Conservation (phyloP, 2,797 vertebrate genomes). For the Semotilus atromaculatus region DNA sequence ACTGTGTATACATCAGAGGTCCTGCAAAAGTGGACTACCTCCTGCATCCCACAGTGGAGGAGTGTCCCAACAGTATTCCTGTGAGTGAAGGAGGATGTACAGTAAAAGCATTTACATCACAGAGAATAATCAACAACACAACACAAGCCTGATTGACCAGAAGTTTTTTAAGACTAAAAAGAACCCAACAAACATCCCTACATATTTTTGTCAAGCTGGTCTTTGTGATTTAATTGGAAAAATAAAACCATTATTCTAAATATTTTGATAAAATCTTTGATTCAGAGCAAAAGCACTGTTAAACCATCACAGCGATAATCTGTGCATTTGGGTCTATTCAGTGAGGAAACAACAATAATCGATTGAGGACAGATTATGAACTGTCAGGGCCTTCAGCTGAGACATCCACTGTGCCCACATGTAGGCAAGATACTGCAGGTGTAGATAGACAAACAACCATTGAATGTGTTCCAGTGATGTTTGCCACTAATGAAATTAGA, state of each 20-base stretch:
- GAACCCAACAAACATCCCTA: background rate
- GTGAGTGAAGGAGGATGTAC: constrained; percentile 67
- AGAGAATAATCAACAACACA: background rate
- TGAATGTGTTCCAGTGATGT: background rate
- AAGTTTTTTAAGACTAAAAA: background rate
- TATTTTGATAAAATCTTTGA: background rate
- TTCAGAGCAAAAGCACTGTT: background rate
- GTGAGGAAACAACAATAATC: background rate
- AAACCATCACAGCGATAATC: background rate
- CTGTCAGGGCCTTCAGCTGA: background rate
- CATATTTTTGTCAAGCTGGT: background rate
- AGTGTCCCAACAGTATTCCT: constrained; percentile 84
- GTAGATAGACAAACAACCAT: background rate
- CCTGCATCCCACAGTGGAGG: constrained; percentile 85
- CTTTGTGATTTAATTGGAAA: background rate
- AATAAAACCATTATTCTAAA: background rate
- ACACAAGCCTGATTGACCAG: background rate
- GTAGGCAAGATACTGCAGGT: background rate
- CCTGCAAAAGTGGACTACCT: constrained; percentile 82
- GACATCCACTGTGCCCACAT: background rate
- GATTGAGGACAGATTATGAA: background rate
- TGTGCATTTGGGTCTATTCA: background rate
- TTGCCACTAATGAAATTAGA: background rate
- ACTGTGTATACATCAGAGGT: constrained; percentile 86
- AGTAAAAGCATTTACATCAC: background rate